phyloP scores from a whole-genome alignment of 2,797 vertebrate genomes.

The Gadopsis marmoratus region DNA sequence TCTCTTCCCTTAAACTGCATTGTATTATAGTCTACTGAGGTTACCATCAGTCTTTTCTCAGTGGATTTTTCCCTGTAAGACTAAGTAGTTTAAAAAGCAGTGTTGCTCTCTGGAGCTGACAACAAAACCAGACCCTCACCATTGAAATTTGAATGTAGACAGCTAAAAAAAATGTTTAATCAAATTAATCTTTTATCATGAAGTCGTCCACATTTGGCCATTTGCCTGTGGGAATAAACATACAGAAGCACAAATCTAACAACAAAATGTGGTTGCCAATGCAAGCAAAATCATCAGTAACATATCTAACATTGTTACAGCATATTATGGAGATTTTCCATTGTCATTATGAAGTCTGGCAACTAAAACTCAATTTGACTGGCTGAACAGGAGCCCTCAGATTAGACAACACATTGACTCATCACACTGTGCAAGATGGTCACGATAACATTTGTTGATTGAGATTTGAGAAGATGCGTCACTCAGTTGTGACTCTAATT shows the following conservation, averaged over 20 bases:
- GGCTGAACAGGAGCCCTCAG: not conserved
- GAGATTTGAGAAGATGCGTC: not conserved
- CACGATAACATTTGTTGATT: not conserved
- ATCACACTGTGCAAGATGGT: not conserved
- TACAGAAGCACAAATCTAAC: not conserved
- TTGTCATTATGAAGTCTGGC: not conserved
- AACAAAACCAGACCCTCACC: not conserved
- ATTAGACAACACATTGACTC: not conserved
- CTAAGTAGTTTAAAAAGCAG: not conserved
- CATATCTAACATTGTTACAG: not conserved
- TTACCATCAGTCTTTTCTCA: not conserved
- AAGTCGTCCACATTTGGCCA: not conserved
- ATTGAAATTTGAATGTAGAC: not conserved
- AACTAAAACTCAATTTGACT: conserved; percentile 14
- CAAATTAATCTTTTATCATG: not conserved
- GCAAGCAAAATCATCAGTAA: conserved; percentile 1
- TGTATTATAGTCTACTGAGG: not conserved
- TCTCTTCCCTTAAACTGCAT: not conserved
- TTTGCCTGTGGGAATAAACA: not conserved
- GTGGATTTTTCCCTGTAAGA: not conserved
- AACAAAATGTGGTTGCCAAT: not conserved
- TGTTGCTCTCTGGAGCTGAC: not conserved
- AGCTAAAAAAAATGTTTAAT: not conserved
- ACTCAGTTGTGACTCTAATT: not conserved
- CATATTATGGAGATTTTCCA: not conserved